Evolutionary conservation across 2,113 vertebrate genomes (phyloP), one percentile per base, ranked within the genome.

Genomic region (Oxyruncus cristatus): DNA sequence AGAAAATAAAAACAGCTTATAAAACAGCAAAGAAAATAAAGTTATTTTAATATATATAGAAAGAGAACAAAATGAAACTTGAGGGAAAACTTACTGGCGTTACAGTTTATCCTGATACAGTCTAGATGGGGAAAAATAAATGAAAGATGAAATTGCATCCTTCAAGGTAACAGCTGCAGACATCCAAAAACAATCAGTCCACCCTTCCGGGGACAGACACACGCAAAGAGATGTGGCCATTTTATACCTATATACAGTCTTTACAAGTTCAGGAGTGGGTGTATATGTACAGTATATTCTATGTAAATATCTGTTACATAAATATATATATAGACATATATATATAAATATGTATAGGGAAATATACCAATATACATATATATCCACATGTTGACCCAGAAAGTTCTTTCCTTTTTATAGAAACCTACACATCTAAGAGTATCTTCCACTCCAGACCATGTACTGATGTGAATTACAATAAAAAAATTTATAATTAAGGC

Each of bases 91-190:
- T 99, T 99, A 99, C 99, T 99, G 99, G 99, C 98, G 98, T 99
- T 99, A 99, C 99, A 99, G 99, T 99, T 99, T 99, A 99, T 99
- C 99, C 99, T 99, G 99, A 99, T 99, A 99, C 99, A 99, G 98
- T 99, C 99, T 99, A 99, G 99, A 99, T 99, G 99, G 99, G 99
- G 99, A 99, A 99, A 99, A 99, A 99, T 99, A 99, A 99, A 99
- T 99, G 99, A 99, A 99, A 99, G 99, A 99, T 99, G 99, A 99
- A 99, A 99, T 99, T 98, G 98, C 98, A 99, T 99, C 99, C 99
- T 99, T 99, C 99, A 99, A 99, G 99, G 99, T 99, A 99, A 99
- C 98, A 99, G 99, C 99, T 99, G 99, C 99, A 99, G 99, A 99
- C 99, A 99, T 99, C 99, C 99, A 99, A 99, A 98, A 99, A 99